A percentile compares a stretch with the other conserved stretches of the same genome.
phyloP scores from a whole-genome alignment of 2,113 vertebrate species.

The Chelonoidis abingdonii region DNA sequence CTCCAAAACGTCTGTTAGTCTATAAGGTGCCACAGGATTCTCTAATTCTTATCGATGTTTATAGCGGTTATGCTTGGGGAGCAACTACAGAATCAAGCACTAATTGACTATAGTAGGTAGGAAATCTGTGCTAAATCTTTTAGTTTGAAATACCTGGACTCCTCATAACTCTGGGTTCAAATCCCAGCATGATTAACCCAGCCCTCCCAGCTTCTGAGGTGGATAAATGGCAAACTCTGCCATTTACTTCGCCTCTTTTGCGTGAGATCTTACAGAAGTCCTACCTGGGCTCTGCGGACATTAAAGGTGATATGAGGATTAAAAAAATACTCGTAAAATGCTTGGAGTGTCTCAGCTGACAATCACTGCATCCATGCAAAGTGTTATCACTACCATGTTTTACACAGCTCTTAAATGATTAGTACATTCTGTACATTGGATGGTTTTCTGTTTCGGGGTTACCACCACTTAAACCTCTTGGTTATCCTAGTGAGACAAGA shows the following conservation, averaged over 20 bases:
- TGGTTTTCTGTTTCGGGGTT: neutral
- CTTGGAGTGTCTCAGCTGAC: neutral
- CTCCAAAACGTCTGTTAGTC: no score
- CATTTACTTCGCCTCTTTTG: neutral
- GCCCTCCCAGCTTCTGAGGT: neutral
- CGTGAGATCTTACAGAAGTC: neutral
- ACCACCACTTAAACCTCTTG: neutral
- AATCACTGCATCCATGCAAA: rapidly evolving
- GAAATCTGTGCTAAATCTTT: rapidly evolving
- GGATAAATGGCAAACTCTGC: neutral
- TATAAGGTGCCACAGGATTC: no score
- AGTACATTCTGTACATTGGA: rapidly evolving
- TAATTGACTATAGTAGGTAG: neutral
- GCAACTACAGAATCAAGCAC: rapidly evolving
- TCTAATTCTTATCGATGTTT: neutral
- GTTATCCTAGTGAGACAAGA: rapidly evolving
- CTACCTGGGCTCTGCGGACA: neutral
- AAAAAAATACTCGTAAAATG: neutral
- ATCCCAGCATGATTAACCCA: neutral
- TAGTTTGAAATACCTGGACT: neutral
- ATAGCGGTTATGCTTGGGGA: neutral
- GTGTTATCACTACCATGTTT: rapidly evolving
- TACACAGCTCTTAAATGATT: no score
- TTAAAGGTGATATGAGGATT: rapidly evolving
- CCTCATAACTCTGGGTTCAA: neutral